Base-by-base conservation (phyloP, 2,888 invertebrate species). In the Philereme vetulata region DNA sequence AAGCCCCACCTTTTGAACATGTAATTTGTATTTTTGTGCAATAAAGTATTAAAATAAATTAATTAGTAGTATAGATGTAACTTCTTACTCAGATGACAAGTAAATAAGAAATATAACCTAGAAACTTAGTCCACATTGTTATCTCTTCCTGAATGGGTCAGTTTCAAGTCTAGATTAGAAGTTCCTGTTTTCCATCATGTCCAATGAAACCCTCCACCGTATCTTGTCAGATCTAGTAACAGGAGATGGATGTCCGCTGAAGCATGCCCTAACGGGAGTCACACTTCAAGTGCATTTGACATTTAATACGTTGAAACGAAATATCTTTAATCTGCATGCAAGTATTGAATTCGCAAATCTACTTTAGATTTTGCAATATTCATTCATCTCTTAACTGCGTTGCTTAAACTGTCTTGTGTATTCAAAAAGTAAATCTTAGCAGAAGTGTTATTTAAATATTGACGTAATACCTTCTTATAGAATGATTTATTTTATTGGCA, bases 251-350 rank as follows among this genome's bases (percentile, higher is more conserved):
- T 84, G 81, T 82, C 81, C 83, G 81, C 77, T 86, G 84, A 73
- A 85, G 79, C 88, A 83, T 85, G 81, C 75, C 78, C 74, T 86
- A 88, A 88, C 90, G 87, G 88, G 80, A 86, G 85, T 86, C 81
- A 81, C 84, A 86, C 82, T 82, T 77, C 78, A 79, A 80, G 78
- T 86, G 84, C 85, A 86, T 70, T 79, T 72, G 89, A 78, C 76
- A 91, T 80, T 78, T 76, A 85, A 90, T 88, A 87, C 74, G 74
- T 70, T 78, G 81, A 84, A 86, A 87, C 73, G 58, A 72, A 77
- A 82, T 82, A 81, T 77, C 75, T 72, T 71, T 68, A 71, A 65
- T 67, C 66, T 69, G 75, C 74, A 69, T 69, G 75, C 74, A 69
- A 71, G 68, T 66, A 69, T 71, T 65, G 60, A 62, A 65, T 68